Base-by-base conservation (phyloP, 2,113 vertebrate genomes). In the Antigone vipio region DNA sequence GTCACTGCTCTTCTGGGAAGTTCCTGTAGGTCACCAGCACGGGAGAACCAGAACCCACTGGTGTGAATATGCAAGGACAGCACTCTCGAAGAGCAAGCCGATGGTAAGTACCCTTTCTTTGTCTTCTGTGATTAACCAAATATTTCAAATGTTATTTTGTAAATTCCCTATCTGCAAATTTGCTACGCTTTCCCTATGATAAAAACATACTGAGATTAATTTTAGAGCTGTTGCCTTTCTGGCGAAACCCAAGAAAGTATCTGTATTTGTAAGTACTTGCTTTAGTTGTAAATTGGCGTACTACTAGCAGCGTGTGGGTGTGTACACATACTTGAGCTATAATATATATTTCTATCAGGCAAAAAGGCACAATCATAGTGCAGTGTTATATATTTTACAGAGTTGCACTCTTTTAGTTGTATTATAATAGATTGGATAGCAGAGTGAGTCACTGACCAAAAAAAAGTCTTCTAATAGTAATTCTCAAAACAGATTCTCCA, bases 11-110 rank as follows among this genome's bases (percentile, higher is more conserved):
- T 92, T 89, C 94, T 78, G 52, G 89, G 86, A 91, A 12, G 83
- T n/a, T 92, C 93, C 94, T 87, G 80, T 96, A 93, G 97, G 89
- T 92, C 92, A 92, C 60, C 86, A 95, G 86, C 93, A 60, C 93
- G 89, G 95, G 95, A 96, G 95, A 96, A 24, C 91, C 92, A 83
- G 89, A 85, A 94, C 94, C 95, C 91, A 52, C 80, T 92, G 91
- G 73, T 97, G 97, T 95, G 96, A 97, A 96, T 97, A 97, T 97
- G 97, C 95, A 95, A 96, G 94, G 96, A 93, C 91, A 95, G 96
- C 94, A 92, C 94, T 96, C 97, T 96, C 96, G 86, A 95, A 97
- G 97, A 91, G 92, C 95, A 32, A 92, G 40, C 13, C 49, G 10
- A 0, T 53, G 95, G 95, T 97, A 89, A 93, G 94, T 95, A 27